phyloP scores from a whole-genome alignment of 2,113 vertebrate species.

The Melanostigma gelatinosum region DNA sequence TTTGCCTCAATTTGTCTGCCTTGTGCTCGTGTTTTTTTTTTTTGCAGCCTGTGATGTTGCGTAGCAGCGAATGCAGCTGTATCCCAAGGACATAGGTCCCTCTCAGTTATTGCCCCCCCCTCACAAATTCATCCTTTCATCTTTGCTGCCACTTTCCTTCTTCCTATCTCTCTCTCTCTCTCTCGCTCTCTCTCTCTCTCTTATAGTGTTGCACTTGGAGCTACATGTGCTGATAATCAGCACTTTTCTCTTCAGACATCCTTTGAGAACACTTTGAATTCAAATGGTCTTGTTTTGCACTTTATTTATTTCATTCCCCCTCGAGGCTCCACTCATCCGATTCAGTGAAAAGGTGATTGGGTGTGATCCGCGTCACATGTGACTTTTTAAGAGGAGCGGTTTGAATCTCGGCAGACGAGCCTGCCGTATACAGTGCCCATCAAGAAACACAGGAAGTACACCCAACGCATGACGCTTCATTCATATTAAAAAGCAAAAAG shows the following conservation, averaged over 20 bases:
- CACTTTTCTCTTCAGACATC: conserved; percentile 54
- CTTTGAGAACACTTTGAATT: conserved; percentile 54
- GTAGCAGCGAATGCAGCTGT: conserved; percentile 34
- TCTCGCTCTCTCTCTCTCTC: conserved; percentile 27
- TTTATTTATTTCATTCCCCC: conserved; percentile 63
- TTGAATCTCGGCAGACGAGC: conserved; percentile 50
- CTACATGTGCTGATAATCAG: conserved; percentile 45
- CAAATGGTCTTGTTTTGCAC: conserved; percentile 59
- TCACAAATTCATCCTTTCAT: conserved; percentile 42
- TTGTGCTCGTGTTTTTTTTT: conserved; percentile 28
- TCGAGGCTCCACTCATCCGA: conserved; percentile 23
- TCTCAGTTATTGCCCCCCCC: conserved; percentile 19
- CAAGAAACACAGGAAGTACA: conserved; percentile 19
- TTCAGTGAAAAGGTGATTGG: conserved; percentile 62
- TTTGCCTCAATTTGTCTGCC: conserved; percentile 35
- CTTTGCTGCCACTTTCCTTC: conserved; percentile 40
- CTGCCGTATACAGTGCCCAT: conserved; percentile 19
- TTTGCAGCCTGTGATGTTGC: conserved; percentile 34
- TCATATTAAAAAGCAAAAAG: conserved; percentile 45
- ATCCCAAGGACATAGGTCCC: conserved; percentile 42
- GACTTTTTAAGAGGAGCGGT: conserved; percentile 43
- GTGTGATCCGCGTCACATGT: conserved; percentile 36
- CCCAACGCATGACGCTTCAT: conserved; percentile 25
- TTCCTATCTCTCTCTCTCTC: conserved; percentile 9
- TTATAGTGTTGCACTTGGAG: conserved; percentile 31